Evolutionary conservation across 2,888 invertebrate genomes (phyloP).

Genomic region (Choreutis nemorana): DNA sequence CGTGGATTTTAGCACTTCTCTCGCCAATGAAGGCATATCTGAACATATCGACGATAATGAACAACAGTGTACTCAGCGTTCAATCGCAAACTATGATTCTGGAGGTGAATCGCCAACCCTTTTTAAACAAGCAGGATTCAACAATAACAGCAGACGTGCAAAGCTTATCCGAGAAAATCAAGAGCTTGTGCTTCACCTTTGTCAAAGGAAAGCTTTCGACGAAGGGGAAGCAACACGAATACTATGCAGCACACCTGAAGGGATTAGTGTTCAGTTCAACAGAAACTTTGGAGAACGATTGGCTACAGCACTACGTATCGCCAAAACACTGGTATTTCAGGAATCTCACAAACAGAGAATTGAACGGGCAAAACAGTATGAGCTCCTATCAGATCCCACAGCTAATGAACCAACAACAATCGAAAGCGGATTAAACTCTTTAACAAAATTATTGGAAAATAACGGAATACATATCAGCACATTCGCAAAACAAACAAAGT

Average conservation of each 20-base stretch:
- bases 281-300: constrained; percentile 10
- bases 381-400: not conserved
- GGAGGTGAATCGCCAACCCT: too few species aligned
- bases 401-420: too few species aligned
- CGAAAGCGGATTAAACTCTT: too few species aligned
- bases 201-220: constrained; percentile 11
- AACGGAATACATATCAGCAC: not conserved
- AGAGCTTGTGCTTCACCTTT: constrained; percentile 7
- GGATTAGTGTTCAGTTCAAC: constrained; percentile 12
- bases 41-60: not conserved
- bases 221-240: constrained; percentile 10
- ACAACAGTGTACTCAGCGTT: too few species aligned
- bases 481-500: not conserved
- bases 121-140: too few species aligned
- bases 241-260: constrained; percentile 10
- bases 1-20: constrained; percentile 1
- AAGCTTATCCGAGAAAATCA: constrained; percentile 1
- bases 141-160: too few species aligned
- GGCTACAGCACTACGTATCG: constrained; percentile 9
- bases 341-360: constrained; percentile 6
- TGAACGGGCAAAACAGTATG: constrained; percentile 5
- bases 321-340: constrained; percentile 12
- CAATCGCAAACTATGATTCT: too few species aligned
- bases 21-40: constrained; percentile 4
- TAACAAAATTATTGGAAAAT: not conserved